phyloP scores from a whole-genome alignment of 2,888 invertebrate species.

The Agapostemon virescens region DNA sequence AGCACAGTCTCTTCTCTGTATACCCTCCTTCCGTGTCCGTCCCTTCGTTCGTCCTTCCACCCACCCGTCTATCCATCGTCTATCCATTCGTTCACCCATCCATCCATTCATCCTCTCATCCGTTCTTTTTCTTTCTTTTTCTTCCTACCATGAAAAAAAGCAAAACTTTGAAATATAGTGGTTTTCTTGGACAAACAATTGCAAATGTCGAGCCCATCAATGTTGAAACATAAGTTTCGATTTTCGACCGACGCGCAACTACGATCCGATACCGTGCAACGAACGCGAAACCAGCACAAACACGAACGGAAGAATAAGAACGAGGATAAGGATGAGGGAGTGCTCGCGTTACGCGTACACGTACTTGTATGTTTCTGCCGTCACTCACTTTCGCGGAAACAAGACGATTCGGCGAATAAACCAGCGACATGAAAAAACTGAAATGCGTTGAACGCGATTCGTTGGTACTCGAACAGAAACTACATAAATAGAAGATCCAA shows the following conservation, averaged over 20 bases:
- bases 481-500: constrained; percentile 67
- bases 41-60: background rate
- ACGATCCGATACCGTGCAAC: background rate
- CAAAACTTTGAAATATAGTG: background rate
- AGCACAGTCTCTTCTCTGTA: background rate
- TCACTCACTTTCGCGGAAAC: constrained; percentile 48
- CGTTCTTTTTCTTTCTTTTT: background rate
- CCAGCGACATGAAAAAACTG: constrained; percentile 18
- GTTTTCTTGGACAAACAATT: background rate
- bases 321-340: background rate
- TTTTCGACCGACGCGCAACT: background rate
- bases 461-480: constrained; percentile 31
- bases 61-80: background rate
- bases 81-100: background rate
- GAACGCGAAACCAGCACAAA: background rate
- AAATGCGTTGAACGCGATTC: constrained; percentile 27
- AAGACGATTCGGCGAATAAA: constrained; percentile 14
- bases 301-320: background rate
- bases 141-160: constrained; percentile 8
- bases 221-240: too few relatives aligned
- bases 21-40: background rate
- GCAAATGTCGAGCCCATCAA: background rate
- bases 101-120: background rate
- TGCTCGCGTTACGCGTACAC: background rate
- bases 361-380: constrained; percentile 2